Evolutionary conservation across 2,113 vertebrate species (phyloP).

Genomic region (Rhynchomys soricoides): DNA sequence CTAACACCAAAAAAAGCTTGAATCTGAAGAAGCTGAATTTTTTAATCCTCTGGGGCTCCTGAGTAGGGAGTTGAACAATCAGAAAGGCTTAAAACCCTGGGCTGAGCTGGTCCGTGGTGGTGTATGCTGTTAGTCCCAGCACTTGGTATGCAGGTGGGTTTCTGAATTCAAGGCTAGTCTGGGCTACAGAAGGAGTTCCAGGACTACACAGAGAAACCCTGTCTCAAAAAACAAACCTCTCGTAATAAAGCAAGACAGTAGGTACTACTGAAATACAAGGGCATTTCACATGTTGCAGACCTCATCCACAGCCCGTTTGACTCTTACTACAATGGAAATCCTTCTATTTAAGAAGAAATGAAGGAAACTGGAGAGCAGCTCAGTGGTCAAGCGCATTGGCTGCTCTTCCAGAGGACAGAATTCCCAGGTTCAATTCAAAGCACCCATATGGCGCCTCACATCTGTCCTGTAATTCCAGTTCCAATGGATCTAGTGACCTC

Average conservation of each 20-base stretch:
- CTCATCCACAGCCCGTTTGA: neutral
- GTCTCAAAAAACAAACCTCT: neutral
- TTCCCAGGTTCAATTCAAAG: neutral
- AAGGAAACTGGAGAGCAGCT: neutral
- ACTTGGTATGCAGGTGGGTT: neutral
- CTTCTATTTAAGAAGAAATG: neutral
- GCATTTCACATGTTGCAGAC: neutral
- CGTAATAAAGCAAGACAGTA: neutral
- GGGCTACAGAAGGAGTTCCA: neutral
- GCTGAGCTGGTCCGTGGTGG: neutral
- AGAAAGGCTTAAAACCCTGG: conserved; percentile 9
- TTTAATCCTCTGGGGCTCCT: neutral
- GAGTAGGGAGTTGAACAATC: neutral
- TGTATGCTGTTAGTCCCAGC: too few relatives aligned
- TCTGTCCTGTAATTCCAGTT: neutral
- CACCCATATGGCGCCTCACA: neutral
- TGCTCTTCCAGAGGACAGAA: neutral
- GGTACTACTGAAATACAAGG: neutral
- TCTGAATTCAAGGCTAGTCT: neutral
- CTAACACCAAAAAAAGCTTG: neutral
- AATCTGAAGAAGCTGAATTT: neutral
- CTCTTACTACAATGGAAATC: neutral
- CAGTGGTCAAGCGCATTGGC: neutral
- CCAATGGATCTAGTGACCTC: neutral
- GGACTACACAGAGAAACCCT: neutral